phyloP scores from a whole-genome alignment of 2,888 invertebrate species.

The Balanococcus diminutus region DNA sequence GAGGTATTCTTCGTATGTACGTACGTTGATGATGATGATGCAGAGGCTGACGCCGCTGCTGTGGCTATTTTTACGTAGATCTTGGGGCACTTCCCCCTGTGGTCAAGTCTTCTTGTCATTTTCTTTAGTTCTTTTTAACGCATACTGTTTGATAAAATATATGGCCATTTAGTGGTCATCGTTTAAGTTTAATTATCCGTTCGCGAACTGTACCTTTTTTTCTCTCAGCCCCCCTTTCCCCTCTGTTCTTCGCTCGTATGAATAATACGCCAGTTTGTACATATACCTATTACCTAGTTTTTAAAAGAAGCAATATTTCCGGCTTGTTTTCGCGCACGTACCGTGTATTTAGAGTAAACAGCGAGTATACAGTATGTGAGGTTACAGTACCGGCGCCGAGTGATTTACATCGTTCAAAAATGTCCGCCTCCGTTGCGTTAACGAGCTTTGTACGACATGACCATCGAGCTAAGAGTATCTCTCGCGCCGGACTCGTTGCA shows the following conservation, averaged over 20 bases:
- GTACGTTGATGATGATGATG: background rate
- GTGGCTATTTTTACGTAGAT: background rate
- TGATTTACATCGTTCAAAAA: conserved; percentile 33
- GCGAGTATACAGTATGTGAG: background rate
- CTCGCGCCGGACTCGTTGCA: too few relatives aligned
- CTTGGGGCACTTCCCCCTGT: too few relatives aligned
- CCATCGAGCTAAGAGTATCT: background rate
- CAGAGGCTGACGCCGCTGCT: background rate
- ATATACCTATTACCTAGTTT: background rate
- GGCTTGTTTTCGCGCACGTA: conserved; percentile 7
- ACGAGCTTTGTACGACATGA: conserved; percentile 22
- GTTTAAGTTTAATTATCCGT: too few relatives aligned
- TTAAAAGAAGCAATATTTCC: conserved; percentile 6
- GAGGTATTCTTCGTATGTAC: too few relatives aligned
- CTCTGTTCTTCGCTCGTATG: too few relatives aligned
- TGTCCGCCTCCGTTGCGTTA: conserved; percentile 33
- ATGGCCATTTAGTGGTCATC: too few relatives aligned
- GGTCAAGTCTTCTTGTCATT: background rate
- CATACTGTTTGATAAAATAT: too few relatives aligned
- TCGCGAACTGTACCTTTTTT: too few relatives aligned
- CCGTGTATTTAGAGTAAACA: background rate
- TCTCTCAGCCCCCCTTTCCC: too few relatives aligned
- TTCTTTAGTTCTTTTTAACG: background rate
- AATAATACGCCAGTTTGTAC: too few relatives aligned
- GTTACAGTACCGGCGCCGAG: background rate